A percentile compares a stretch with the other conserved stretches of the same genome.
Evolutionary conservation across 2,113 vertebrate genomes (phyloP).

Genomic region (Cygnus buccinator): DNA sequence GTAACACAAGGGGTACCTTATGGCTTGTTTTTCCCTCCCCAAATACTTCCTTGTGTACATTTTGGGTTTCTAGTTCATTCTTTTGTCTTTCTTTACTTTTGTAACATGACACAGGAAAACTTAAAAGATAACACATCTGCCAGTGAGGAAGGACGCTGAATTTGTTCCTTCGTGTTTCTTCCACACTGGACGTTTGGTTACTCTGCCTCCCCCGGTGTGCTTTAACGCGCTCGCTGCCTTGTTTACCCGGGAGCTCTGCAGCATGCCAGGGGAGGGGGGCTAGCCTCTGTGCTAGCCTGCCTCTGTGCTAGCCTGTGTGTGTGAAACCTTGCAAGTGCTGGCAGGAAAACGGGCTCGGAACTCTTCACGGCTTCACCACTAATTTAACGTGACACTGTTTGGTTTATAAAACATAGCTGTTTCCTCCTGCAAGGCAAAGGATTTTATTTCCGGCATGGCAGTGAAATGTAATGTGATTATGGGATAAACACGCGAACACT

Average conservation of each 20-base stretch:
- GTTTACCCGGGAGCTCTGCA: neutral
- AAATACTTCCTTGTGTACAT: neutral
- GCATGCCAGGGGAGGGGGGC: accelerated
- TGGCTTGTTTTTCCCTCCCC: neutral
- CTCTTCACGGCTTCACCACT: neutral
- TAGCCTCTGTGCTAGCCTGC: neutral
- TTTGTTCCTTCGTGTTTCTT: neutral
- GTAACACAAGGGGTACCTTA: neutral
- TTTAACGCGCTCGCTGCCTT: neutral
- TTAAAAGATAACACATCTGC: neutral
- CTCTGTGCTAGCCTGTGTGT: neutral
- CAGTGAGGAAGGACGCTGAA: neutral
- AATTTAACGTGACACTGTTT: neutral
- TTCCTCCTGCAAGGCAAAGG: neutral
- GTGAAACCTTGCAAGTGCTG: neutral
- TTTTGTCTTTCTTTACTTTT: neutral
- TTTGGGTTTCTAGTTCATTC: neutral
- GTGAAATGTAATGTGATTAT: slow-evolving; percentile 1
- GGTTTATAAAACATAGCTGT: neutral
- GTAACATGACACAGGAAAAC: neutral
- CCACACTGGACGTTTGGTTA: neutral
- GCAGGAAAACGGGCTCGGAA: neutral
- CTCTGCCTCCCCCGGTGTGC: neutral
- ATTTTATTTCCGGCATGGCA: neutral
- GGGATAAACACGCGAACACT: neutral